Base-by-base conservation (phyloP, 1,140 invertebrate genomes). In the Drosophila baimaii region DNA sequence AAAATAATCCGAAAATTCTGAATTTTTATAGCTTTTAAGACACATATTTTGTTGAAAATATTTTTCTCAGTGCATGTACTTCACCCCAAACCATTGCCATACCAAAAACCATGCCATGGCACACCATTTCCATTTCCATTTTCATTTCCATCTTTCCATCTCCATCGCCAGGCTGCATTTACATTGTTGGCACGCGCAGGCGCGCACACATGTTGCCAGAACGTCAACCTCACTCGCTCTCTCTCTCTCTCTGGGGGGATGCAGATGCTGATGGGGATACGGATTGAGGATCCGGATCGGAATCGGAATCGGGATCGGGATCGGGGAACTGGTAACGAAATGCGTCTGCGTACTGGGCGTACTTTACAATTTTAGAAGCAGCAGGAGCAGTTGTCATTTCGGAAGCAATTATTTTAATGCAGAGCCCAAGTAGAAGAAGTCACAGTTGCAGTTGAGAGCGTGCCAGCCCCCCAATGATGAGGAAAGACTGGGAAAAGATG, bases 391-490 rank as follows among this genome's bases (percentile, higher is more conserved):
- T 90, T 90, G 88, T 85, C 89, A 89, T 88, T 84, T 86, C 88
- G 88, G 83, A 90, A 90, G 88, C 83, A 90, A 90, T 90, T 90
- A 90, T 90, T 90, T 90, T 78, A 79, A 90, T 81, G 86, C 81
- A 77, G 70, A 81, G 79, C 61, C 62, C 46, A 65, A 72, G 57
- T 23, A 44, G 23, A 33, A 59, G 65, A 33, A 59, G 65, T 46
- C 43, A 39, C 71, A 70, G 58, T 64, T 41, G 61, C 77, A 55
- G 62, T 75, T 37, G 54, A 76, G 62, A 66, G 55, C 56, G 62
- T 76, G 63, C 73, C 57, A 69, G 70, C 43, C 54, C 73, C 63
- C 74, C 74, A 58, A 77, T 77, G 63, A 76, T 41, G 61, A 27
- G 46, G 44, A 5, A 51, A 54, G 64, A 66, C 61, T 46, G 55